Evolutionary conservation across 2,888 invertebrate species (phyloP), one percentile per base, ranked within the genome.

Genomic region (Apotomis turbidana): DNA sequence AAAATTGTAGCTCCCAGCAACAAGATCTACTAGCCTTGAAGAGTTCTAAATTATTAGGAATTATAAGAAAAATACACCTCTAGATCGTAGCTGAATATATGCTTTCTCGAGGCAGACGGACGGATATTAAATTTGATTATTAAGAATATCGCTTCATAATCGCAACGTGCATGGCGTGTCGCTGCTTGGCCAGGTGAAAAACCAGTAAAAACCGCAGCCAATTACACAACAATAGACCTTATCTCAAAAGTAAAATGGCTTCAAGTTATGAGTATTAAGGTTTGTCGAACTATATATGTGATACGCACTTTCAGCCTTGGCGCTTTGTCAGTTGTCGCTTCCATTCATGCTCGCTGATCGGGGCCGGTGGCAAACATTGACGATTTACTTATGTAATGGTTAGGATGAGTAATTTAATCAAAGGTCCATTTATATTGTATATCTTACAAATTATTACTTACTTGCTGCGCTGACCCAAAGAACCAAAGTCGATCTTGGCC

Each of bases 301-400:
- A 5, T 55, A 71, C 71, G 61, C 57, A 57, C 51, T 36, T 57
- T 61, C 67, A 71, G 52, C 61, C 71, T 71, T 71, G 71, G 67
- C 71, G 38, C 36, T 55, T 52, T 58, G 38, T 71, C 69, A 61
- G 57, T 75, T 69, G 68, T 75, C 74, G 69, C 76, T 70, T 74
- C 74, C 76, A 76, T 76, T 76, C 76, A 76, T 73, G 70, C 36
- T 51, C 58, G 58, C 52, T 71, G 63, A 64, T 59, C 36, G 44
- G 12, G 74, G n/a, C 61, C 54, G 38, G 68, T 61, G 27, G 6
- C n/a, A 15, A 62, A 9, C 5, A 3, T 44, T 10, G 9, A 5
- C 52, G 64, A 51, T 38, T 62, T 51, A 52, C 67, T 71, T 71
- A 71, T 12, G 46, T 71, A 71, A 71, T 5, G n/a, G n/a, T 5